Conservation (phyloP, 92 coral and sea anemone genomes). For the Metridium senile region DNA sequence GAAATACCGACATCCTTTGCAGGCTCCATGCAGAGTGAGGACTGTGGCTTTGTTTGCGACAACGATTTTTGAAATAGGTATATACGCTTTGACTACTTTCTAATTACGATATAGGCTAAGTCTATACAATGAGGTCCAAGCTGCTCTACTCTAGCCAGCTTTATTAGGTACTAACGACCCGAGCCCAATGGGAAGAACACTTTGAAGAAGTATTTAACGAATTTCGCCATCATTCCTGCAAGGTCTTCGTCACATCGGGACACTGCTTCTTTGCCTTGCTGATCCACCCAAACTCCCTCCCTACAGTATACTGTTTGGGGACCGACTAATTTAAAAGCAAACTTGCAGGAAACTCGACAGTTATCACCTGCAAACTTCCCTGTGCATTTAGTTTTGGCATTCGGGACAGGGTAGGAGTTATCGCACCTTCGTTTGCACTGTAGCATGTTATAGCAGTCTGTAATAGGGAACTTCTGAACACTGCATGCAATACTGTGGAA, state of each 20-base stretch:
- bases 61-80: no score
- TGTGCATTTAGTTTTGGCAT: neutral
- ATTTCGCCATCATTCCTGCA: neutral
- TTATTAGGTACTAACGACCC: no score
- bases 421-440: slow-evolving; percentile 39
- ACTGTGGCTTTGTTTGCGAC: no score
- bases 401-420: slow-evolving; percentile 22
- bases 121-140: no score
- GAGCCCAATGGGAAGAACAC: no score
- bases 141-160: no score
- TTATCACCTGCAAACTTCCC: slow-evolving; percentile 34
- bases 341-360: slow-evolving; percentile 15
- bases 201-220: no score
- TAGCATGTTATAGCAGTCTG: slow-evolving; percentile 30
- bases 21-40: no score
- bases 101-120: no score
- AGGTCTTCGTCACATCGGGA: slow-evolving; percentile 17
- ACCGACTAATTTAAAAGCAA: slow-evolving; percentile 13
- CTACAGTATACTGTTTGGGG: slow-evolving; percentile 18
- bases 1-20: no score
- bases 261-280: slow-evolving; percentile 14
- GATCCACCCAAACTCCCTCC: slow-evolving; percentile 30
- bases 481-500: neutral
- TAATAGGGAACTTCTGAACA: neutral
- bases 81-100: no score